Evolutionary conservation across 2,797 vertebrate genomes (phyloP).

Genomic region (Falco rusticolus): DNA sequence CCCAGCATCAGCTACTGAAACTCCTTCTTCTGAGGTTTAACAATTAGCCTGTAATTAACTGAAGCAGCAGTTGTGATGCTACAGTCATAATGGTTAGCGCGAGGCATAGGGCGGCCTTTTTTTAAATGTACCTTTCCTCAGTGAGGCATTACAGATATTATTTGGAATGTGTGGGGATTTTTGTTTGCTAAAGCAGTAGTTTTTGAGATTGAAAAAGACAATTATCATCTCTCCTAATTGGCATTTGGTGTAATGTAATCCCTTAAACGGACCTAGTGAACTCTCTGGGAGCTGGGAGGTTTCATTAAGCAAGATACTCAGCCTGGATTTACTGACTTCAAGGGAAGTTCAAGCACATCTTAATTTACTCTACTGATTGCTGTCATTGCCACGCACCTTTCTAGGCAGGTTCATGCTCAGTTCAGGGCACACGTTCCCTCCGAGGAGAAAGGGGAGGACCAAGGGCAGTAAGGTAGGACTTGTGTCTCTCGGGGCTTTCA

Average conservation of each 20-base stretch:
- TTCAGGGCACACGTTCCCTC: neutral
- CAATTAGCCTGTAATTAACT: conserved; percentile 17
- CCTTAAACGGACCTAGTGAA: neutral
- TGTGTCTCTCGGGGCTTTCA: neutral
- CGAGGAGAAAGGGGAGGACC: neutral
- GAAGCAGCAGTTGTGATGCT: neutral
- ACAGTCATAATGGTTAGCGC: neutral
- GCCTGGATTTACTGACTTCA: conserved; percentile 3
- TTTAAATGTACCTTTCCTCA: neutral
- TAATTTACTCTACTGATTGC: neutral
- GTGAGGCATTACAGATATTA: neutral
- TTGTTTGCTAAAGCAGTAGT: neutral
- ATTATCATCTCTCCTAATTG: neutral
- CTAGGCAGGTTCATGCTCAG: neutral
- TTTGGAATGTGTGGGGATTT: neutral
- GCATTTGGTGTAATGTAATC: neutral
- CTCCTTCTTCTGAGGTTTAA: neutral
- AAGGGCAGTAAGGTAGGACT: neutral
- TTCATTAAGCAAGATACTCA: neutral
- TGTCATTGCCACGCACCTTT: neutral
- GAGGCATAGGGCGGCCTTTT: neutral
- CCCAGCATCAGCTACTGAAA: neutral
- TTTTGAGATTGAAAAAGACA: neutral
- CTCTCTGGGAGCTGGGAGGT: neutral
- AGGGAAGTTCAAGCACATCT: neutral